Conservation (phyloP, 2,888 invertebrate species). For the Margaritifera margaritifera region DNA sequence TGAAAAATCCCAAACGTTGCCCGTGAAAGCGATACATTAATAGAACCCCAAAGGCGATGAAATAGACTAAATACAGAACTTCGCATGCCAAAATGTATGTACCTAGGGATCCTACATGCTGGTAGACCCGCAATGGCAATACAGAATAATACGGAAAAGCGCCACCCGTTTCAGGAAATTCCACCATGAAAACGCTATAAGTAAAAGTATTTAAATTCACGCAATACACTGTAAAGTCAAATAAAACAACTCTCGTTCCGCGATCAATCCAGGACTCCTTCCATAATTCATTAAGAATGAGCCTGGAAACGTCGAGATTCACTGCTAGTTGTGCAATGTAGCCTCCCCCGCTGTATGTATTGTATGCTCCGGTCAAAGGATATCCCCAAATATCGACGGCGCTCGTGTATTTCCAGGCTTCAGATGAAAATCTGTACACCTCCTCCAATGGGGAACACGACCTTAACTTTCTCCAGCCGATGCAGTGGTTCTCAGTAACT, state of each 20-base stretch:
- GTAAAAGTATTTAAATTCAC: conserved; percentile 59
- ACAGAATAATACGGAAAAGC: conserved; percentile 45
- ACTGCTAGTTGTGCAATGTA: conserved; percentile 57
- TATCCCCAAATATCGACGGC: conserved; percentile 49
- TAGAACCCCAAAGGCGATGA: conserved; percentile 32
- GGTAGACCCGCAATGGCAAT: conserved; percentile 46
- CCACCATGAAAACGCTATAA: conserved; percentile 54
- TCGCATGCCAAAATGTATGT: conserved; percentile 46
- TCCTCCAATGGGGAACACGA: conserved; percentile 35
- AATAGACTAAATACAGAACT: conserved; percentile 38
- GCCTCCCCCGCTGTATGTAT: conserved; percentile 57
- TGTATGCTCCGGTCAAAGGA: conserved; percentile 45
- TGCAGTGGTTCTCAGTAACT: conserved; percentile 41
- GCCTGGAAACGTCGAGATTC: conserved; percentile 41
- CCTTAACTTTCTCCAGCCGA: conserved; percentile 33
- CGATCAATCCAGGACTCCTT: conserved; percentile 55
- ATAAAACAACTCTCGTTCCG: conserved; percentile 55
- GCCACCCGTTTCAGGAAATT: conserved; percentile 64
- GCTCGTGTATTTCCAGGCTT: conserved; percentile 51
- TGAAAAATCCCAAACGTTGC: conserved; percentile 37
- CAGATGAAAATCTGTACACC: conserved; percentile 35
- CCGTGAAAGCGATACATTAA: conserved; percentile 33
- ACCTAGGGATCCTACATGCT: conserved; percentile 41
- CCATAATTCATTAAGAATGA: conserved; percentile 46
- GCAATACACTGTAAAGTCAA: conserved; percentile 63